A percentile compares a stretch with the other conserved stretches of the same genome.
These are phyloP conservation scores for Molorchus minor DNA, from an alignment of 2,888 invertebrate species.

Conservation along the genomic window DNA sequence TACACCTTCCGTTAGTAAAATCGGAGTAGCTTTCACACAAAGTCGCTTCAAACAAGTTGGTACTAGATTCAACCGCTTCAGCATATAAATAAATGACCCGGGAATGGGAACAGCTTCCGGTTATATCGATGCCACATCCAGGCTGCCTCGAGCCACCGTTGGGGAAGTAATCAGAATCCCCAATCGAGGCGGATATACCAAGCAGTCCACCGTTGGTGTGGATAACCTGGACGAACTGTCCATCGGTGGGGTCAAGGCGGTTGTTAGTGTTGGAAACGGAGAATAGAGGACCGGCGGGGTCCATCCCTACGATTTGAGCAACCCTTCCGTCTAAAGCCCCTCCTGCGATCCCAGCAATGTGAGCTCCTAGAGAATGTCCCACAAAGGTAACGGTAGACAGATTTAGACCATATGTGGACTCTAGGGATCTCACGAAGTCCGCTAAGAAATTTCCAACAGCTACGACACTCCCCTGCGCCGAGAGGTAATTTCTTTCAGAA, in stretches of 20 bases:
- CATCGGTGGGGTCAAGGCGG: constrained; percentile 55
- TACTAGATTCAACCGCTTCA: constrained; percentile 47
- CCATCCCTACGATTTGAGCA: constrained; percentile 51
- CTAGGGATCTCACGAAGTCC: constrained; percentile 33
- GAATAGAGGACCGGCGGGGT: constrained; percentile 53
- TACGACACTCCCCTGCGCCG: constrained; percentile 41
- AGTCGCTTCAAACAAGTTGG: not conserved
- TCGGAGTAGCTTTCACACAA: constrained; percentile 30
- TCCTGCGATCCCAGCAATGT: constrained; percentile 52
- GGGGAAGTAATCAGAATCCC: constrained; percentile 56
- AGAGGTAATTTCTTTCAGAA: constrained; percentile 33
- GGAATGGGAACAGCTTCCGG: constrained; percentile 61
- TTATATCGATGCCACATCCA: constrained; percentile 55
- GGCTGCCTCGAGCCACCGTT: constrained; percentile 57
- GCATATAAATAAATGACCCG: constrained; percentile 61
- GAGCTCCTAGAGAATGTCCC: constrained; percentile 51
- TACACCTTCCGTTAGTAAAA: constrained; percentile 35
- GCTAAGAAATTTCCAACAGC: constrained; percentile 46
- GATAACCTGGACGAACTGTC: constrained; percentile 54
- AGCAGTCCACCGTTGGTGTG: constrained; percentile 51
- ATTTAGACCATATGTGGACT: constrained; percentile 16
- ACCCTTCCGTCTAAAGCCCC: constrained; percentile 41
- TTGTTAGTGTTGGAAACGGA: constrained; percentile 43
- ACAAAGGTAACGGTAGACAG: constrained; percentile 27
- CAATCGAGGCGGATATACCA: constrained; percentile 46